A percentile compares a stretch with the other conserved stretches of the same genome.
Conservation (phyloP, 1,140 invertebrate species). For the Atta cephalotes region DNA sequence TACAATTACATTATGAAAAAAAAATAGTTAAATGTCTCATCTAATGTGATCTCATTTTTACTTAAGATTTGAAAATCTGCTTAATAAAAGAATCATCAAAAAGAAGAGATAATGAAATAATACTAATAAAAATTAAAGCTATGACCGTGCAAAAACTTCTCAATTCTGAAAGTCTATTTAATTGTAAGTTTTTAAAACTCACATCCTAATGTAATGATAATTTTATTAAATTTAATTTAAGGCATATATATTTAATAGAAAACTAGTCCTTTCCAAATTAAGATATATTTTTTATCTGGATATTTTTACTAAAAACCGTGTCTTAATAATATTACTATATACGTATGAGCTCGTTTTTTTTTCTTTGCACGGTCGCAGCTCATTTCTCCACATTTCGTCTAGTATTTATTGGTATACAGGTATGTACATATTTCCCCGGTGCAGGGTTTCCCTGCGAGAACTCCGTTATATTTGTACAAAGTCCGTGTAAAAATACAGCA, state of each 20-base stretch:
- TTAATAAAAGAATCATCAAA: neutral
- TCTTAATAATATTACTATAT: neutral
- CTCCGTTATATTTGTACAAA: slow-evolving; percentile 84
- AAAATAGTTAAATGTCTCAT: neutral
- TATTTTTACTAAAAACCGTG: neutral
- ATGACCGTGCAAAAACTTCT: slow-evolving; percentile 4
- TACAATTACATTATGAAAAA: neutral
- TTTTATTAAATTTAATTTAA: slow-evolving; percentile 6
- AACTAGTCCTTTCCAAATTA: neutral
- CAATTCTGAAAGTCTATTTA: neutral
- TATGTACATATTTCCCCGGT: slow-evolving; percentile 80
- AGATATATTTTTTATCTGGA: neutral
- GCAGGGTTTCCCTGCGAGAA: slow-evolving; percentile 68
- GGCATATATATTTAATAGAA: neutral
- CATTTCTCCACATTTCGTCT: slow-evolving; percentile 58
- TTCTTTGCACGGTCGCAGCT: slow-evolving; percentile 13
- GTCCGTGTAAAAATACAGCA: slow-evolving; percentile 86
- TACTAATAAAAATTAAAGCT: slow-evolving; percentile 9
- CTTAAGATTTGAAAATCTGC: neutral
- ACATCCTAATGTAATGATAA: neutral
- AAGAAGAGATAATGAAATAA: neutral
- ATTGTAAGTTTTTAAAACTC: neutral
- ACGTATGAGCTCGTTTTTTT: neutral
- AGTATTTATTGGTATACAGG: slow-evolving; percentile 82
- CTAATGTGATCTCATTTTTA: neutral